Percentiles rank a stretch among this genome's conserved stretches.
phyloP scores from a whole-genome alignment of 2,888 invertebrate species.

The Nebria brevicollis region DNA sequence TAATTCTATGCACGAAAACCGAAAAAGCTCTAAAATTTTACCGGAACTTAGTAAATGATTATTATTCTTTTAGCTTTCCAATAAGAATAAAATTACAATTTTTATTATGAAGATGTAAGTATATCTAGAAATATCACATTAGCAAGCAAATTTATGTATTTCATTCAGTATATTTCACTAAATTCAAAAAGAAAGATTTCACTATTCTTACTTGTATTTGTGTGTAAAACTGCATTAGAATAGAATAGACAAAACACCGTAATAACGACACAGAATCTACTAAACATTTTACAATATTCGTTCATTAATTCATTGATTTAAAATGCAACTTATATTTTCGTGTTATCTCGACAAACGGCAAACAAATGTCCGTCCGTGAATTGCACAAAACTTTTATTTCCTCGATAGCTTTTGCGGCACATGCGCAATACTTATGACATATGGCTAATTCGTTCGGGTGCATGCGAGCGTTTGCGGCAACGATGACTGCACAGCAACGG shows the following conservation, averaged over 20 bases:
- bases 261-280: conserved; percentile 12
- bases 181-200: neutral
- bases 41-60: no score
- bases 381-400: conserved; percentile 34
- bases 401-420: conserved; percentile 22
- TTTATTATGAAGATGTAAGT: no score
- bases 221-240: conserved; percentile 12
- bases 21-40: no score
- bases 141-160: no score
- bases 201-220: neutral
- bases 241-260: neutral
- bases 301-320: no score
- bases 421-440: conserved; percentile 27
- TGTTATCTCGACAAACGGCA: conserved; percentile 22
- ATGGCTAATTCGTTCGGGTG: neutral
- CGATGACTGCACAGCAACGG: no score
- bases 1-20: no score
- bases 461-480: no score
- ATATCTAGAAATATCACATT: neutral
- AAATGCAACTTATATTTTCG: neutral
- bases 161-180: neutral
- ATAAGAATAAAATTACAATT: no score
- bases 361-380: conserved; percentile 22
- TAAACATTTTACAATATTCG: conserved; percentile 8
- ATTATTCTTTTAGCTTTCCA: no score